Evolutionary conservation across 2,113 vertebrate genomes (phyloP), one percentile per base, ranked within the genome.

Genomic region (Heliornis fulica): DNA sequence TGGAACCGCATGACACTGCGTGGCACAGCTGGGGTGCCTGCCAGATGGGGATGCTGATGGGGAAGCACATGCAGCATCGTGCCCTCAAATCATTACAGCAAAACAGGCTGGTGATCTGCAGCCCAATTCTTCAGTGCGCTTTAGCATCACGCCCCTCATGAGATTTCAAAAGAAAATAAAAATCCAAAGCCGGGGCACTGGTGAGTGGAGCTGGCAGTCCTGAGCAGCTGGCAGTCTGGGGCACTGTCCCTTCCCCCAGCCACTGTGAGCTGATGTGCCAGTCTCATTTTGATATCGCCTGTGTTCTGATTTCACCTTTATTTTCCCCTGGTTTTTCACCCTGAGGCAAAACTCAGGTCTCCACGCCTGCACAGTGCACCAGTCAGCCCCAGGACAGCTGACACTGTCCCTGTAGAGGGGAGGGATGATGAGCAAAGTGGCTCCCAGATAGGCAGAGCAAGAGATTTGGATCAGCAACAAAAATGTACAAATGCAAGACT

Each of bases 231-330:
- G 25, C 45, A 41, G 45, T 72, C 85, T 92, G 83, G 70, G 77
- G 75, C 9, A 0, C n/a, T 0, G 1, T 92, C 79, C 89, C 90
- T 88, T 90, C 90, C 90, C 88, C 88, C 95, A 95, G 63, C 53
- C 0, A 0, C 65, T 0, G 0, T 0, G 0, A 79, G 82, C 48
- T 80, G 23, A 69, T 13, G 53, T 57, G 63, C 46, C 86, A 64
- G 45, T 41, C 65, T 72, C 48, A 40, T 88, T 92, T 45, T 77
- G 46, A 90, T 75, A 66, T 51, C 79, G 84, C 36, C 43, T 56
- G 3, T 9, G 28, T 71, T 90, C 46, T 36, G n/a, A 68, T 80
- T 90, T 87, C 1, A 11, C 61, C 23, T 82, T 93, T 75, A 38
- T 83, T 56, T 66, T 3, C 13, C 29, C 53, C 5, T 11, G 4